phyloP scores from a whole-genome alignment of 2,888 invertebrate species.

The Morpho achilles region DNA sequence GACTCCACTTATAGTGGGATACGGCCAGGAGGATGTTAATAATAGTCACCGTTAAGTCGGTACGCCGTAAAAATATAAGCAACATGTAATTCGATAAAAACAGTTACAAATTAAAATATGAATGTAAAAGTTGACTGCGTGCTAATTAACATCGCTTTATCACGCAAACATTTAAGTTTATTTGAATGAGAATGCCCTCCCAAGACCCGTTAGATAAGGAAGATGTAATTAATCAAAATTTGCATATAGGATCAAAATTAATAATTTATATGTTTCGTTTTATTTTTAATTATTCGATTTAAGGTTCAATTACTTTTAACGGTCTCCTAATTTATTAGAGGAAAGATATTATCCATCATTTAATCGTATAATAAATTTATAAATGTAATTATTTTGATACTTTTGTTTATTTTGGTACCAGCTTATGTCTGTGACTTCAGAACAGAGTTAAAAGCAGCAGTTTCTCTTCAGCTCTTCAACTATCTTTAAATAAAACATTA shows the following conservation, averaged over 20 bases:
- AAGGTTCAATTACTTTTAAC: constrained; percentile 3
- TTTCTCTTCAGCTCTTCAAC: too few species aligned
- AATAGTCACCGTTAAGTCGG: too few species aligned
- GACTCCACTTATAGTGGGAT: too few species aligned
- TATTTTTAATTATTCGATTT: constrained; percentile 2
- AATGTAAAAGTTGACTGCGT: constrained; percentile 16
- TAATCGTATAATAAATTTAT: too few species aligned
- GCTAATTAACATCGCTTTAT: constrained; percentile 15
- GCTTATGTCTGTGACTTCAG: too few species aligned
- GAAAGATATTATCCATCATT: too few species aligned
- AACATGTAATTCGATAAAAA: constrained; percentile 24
- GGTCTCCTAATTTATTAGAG: too few species aligned
- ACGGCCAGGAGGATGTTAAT: background rate
- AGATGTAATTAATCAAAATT: constrained; percentile 16
- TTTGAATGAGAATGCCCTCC: constrained; percentile 19
- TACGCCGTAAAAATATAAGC: constrained; percentile 5
- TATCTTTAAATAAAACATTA: too few species aligned
- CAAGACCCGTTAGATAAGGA: constrained; percentile 19
- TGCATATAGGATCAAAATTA: constrained; percentile 6
- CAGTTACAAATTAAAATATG: constrained; percentile 23
- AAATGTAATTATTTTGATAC: too few species aligned
- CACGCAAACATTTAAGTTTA: constrained; percentile 27
- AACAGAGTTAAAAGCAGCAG: too few species aligned
- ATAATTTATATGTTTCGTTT: constrained; percentile 1
- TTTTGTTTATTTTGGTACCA: too few species aligned